These are phyloP conservation scores for Lymantria monacha DNA, from an alignment of 2,888 invertebrate genomes.

Conservation along the genomic window DNA sequence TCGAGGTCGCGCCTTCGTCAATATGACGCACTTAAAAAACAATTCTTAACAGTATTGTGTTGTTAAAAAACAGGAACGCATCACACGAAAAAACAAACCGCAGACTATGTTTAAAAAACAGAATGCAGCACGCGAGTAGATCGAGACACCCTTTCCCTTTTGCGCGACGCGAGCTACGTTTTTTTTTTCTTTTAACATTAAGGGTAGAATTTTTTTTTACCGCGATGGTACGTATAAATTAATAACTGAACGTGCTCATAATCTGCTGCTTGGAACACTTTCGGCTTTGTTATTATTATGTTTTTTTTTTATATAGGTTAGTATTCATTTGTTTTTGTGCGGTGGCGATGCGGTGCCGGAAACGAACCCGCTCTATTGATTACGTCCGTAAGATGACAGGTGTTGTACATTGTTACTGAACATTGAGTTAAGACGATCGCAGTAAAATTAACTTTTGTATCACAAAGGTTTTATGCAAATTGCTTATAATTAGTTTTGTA, in stretches of 20 bases:
- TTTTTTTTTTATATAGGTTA: conserved; percentile 58
- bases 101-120: conserved; percentile 77
- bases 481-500: neutral
- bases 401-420: conserved; percentile 38
- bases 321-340: conserved; percentile 77
- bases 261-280: conserved; percentile 79
- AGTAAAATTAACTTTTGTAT: neutral
- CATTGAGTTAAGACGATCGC: conserved; percentile 11
- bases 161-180: conserved; percentile 77
- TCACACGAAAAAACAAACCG: conserved; percentile 77
- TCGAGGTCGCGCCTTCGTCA: conserved; percentile 65
- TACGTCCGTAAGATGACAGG: conserved; percentile 67
- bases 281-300: conserved; percentile 67
- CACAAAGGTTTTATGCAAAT: conserved; percentile 11
- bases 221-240: conserved; percentile 78
- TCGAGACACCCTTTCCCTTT: conserved; percentile 80
- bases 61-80: conserved; percentile 79
- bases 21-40: conserved; percentile 78
- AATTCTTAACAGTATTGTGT: conserved; percentile 75
- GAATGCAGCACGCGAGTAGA: conserved; percentile 77
- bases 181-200: conserved; percentile 66
- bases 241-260: conserved; percentile 81
- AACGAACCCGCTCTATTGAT: conserved; percentile 69
- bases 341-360: conserved; percentile 53
- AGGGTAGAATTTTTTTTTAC: conserved; percentile 73